Evolutionary conservation across 2,113 vertebrate genomes (phyloP), one percentile per base, ranked within the genome.

Genomic region (Hippocampus guttulatus): DNA sequence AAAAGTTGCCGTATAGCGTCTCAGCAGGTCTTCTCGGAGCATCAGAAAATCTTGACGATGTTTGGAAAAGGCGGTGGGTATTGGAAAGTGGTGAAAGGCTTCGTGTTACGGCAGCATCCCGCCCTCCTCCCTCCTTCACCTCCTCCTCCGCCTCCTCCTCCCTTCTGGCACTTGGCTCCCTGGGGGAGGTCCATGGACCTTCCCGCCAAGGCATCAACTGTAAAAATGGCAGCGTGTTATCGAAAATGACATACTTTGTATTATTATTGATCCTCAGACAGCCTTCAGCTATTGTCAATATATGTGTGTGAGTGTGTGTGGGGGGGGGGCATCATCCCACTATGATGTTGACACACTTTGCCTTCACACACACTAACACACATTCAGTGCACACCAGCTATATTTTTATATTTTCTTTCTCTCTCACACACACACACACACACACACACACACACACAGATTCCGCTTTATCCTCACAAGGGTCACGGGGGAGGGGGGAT

Each of bases 221-320:
- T 55, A 21, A 21, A 21, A 54, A 54, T 54, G 52, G 21, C 52
- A 55, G 52, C 3, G n/a, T 55, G 16, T 8, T 33, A 30, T 30
- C 14, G 27, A 30, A 1, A 30, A 33, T 18, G 16, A 61, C 27
- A 33, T 33, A 8, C 33, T 61, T 30, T 6, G 58, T 16, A 33
- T 33, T 33, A 61, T 63, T 76, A 88, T 90, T 60, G 89, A 90
- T 83, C 79, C 66, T 60, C 67, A 85, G 81, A 68, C 81, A 70
- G 9, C 87, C 87, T 0, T 27, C 21, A 71, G 87, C 83, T 49
- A 82, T 84, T 77, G 74, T 80, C 69, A 66, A 76, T 78, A 86
- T 79, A 63, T 77, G 21, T 64, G 21, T 45, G 38, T 23, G 63
- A 23, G 62, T n/a, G 61, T 41, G 33, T 40, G 60, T 62, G 23